These are phyloP conservation scores for Cryptoblepharus egeriae DNA, from an alignment of 2,797 vertebrate genomes.

Conservation along the genomic window DNA sequence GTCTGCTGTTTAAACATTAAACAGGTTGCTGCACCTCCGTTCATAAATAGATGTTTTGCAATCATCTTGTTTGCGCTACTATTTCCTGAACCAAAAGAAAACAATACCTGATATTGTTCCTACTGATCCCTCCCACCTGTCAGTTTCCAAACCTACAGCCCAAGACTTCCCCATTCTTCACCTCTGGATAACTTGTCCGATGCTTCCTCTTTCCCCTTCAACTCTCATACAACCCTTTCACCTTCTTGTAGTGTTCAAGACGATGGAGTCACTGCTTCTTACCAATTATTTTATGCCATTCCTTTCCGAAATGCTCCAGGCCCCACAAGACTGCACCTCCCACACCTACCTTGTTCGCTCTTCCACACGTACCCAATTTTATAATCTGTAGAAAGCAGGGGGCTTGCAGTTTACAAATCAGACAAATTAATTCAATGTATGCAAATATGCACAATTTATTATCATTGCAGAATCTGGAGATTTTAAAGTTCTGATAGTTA, in stretches of 20 bases:
- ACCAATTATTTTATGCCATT: no score
- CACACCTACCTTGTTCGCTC: neutral
- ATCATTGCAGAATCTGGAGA: constrained; percentile 23
- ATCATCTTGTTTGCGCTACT: no score
- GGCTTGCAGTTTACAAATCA: neutral
- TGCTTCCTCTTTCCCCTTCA: neutral
- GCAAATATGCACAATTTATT: constrained; percentile 40
- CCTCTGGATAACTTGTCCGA: neutral
- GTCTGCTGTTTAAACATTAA: no score
- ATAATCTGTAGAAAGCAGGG: neutral
- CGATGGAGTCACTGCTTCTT: no score
- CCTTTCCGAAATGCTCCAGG: no score
- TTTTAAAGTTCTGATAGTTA: constrained; percentile 31
- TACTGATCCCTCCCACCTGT: neutral
- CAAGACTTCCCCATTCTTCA: neutral
- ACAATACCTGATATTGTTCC: neutral
- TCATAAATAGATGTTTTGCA: no score
- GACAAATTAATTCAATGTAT: constrained; percentile 3
- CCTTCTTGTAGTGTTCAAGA: no score
- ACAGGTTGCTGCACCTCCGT: no score
- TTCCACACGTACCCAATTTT: neutral
- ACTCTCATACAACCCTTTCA: no score
- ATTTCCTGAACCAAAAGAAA: no score
- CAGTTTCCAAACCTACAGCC: neutral
- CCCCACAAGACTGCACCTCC: neutral